Percentiles rank a stretch among this genome's conserved stretches.
These are phyloP conservation scores for Epinotia brunnichana DNA, from an alignment of 2,888 invertebrate genomes.

Conservation along the genomic window DNA sequence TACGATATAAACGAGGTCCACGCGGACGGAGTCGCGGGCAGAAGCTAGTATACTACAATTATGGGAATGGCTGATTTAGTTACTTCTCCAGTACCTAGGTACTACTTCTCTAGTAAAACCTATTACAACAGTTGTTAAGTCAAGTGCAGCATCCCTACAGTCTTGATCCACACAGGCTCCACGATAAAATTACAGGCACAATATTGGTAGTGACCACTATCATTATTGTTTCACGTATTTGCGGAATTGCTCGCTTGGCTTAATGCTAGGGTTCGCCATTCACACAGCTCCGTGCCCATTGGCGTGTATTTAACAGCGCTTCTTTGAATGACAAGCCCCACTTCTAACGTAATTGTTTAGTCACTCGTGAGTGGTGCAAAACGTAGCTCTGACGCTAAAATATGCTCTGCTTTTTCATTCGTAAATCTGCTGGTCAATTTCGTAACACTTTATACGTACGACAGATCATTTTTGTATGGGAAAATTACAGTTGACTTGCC, in stretches of 20 bases:
- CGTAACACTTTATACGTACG: neutral
- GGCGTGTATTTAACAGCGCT: slow-evolving; percentile 68
- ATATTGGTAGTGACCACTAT: slow-evolving; percentile 63
- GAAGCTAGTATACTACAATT: too few relatives aligned
- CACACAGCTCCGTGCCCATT: slow-evolving; percentile 63
- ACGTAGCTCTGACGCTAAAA: slow-evolving; percentile 32
- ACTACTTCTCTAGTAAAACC: neutral
- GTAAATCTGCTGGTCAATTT: slow-evolving; percentile 36
- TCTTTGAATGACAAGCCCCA: slow-evolving; percentile 71
- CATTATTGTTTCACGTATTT: slow-evolving; percentile 73
- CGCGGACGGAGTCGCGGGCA: too few relatives aligned
- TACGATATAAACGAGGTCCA: too few relatives aligned
- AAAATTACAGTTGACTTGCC: neutral
- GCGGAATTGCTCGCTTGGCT: slow-evolving; percentile 68
- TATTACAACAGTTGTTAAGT: neutral
- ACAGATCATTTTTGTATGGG: neutral
- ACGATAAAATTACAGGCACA: slow-evolving; percentile 67
- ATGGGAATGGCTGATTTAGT: neutral
- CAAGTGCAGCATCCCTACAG: neutral
- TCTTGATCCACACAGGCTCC: slow-evolving; percentile 13
- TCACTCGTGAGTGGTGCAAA: slow-evolving; percentile 53
- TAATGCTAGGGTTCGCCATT: slow-evolving; percentile 67
- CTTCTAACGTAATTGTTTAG: slow-evolving; percentile 68
- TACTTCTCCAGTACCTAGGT: neutral
- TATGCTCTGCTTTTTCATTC: slow-evolving; percentile 46